phyloP scores from a whole-genome alignment of 2,888 invertebrate genomes.

The Polymixis flavicincta region DNA sequence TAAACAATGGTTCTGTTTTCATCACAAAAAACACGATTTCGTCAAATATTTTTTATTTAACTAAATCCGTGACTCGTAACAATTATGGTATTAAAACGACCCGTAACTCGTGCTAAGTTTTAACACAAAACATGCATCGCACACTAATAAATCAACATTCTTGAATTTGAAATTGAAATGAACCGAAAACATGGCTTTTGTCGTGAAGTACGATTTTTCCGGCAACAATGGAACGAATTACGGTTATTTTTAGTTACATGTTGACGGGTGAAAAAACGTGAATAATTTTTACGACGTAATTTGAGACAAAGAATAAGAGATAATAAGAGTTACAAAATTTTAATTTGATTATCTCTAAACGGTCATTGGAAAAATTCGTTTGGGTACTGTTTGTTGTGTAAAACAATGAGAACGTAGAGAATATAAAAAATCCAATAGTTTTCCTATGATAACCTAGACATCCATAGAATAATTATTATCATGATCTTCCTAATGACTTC shows the following conservation, averaged over 20 bases:
- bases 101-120: slow-evolving; percentile 28
- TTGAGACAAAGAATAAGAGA: neutral
- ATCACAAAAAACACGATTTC: slow-evolving; percentile 1
- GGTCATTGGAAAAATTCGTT: neutral
- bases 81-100: slow-evolving; percentile 53
- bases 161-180: slow-evolving; percentile 64
- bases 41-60: slow-evolving; percentile 4
- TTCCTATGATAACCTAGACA: neutral
- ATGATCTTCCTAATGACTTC: neutral
- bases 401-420: neutral
- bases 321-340: neutral
- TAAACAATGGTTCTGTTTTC: neutral
- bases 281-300: slow-evolving; percentile 18
- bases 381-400: neutral
- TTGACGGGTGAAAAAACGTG: slow-evolving; percentile 25
- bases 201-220: slow-evolving; percentile 61
- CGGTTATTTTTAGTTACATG: slow-evolving; percentile 46
- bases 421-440: neutral
- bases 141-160: slow-evolving; percentile 57
- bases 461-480: neutral
- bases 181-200: slow-evolving; percentile 57
- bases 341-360: neutral
- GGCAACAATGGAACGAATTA: slow-evolving; percentile 51
- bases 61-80: slow-evolving; percentile 47
- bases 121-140: slow-evolving; percentile 36